Conservation (phyloP, 2,113 vertebrate species). For the Sinocyclocheilus anshuiensis region DNA sequence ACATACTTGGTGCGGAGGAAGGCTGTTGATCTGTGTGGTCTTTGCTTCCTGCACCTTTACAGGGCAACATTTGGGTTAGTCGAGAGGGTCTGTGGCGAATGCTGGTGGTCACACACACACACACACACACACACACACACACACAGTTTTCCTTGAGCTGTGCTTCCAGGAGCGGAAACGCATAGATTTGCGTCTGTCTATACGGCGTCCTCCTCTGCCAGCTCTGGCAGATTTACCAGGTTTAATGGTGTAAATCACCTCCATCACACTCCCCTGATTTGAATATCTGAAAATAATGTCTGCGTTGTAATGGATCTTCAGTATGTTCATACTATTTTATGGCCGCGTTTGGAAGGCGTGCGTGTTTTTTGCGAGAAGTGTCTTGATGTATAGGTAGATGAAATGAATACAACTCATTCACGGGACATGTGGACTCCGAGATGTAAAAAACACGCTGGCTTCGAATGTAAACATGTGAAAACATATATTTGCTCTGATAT, state of each 20-base stretch:
- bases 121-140: not conserved
- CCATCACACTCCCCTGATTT: constrained; percentile 49
- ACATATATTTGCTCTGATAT: constrained; percentile 58
- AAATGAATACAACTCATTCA: constrained; percentile 51
- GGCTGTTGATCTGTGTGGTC: constrained; percentile 53
- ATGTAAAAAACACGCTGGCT: constrained; percentile 53
- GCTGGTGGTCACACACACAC: constrained; percentile 13
- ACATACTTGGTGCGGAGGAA: constrained; percentile 18
- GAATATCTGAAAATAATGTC: constrained; percentile 54
- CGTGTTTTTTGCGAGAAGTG: constrained; percentile 23
- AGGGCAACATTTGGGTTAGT: constrained; percentile 48
- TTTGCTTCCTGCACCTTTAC: constrained; percentile 6
- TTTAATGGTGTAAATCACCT: constrained; percentile 54
- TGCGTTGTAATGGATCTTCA: constrained; percentile 54
- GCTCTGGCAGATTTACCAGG: constrained; percentile 56
- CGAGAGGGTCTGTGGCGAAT: constrained; percentile 45
- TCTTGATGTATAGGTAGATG: constrained; percentile 50
- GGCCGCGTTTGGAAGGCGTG: constrained; percentile 40
- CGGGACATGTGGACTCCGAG: constrained; percentile 21
- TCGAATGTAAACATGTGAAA: constrained; percentile 51
- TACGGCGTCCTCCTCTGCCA: constrained; percentile 45
- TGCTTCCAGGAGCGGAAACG: constrained; percentile 6
- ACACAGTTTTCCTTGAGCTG: not conserved
- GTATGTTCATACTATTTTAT: constrained; percentile 49
- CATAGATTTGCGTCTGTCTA: constrained; percentile 44